Evolutionary conservation across 2,797 vertebrate species (phyloP).

Genomic region (Paedocypris micromegethes): DNA sequence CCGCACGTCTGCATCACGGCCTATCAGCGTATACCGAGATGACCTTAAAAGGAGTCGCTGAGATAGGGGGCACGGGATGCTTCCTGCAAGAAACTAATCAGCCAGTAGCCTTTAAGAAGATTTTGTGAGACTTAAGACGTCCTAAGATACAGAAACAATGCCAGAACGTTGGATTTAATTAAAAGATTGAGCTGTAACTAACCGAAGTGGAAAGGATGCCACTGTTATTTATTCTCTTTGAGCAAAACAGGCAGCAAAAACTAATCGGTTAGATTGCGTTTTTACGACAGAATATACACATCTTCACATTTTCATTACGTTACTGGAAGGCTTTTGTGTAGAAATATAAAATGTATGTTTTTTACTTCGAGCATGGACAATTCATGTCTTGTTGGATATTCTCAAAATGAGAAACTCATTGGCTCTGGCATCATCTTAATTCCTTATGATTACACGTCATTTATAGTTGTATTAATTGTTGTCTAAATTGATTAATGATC

Average conservation of each 20-base stretch:
- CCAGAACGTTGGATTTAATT: constrained; percentile 26
- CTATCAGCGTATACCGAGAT: constrained; percentile 48
- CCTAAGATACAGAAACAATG: constrained; percentile 28
- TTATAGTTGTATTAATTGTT: too few species aligned
- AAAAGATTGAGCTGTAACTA: constrained; percentile 10
- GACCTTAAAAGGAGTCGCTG: constrained; percentile 43
- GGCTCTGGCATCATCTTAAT: too few species aligned
- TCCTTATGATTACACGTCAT: too few species aligned
- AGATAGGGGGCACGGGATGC: constrained; percentile 22
- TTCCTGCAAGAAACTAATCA: constrained; percentile 36
- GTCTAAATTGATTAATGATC: too few species aligned
- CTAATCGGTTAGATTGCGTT: neutral
- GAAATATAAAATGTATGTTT: too few species aligned
- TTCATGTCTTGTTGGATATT: too few species aligned
- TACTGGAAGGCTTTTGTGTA: too few species aligned
- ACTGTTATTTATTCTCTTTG: neutral
- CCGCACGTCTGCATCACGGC: constrained; percentile 50
- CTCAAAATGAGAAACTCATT: too few species aligned
- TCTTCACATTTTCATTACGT: too few species aligned
- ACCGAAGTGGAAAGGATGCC: constrained; percentile 1
- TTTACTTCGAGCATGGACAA: too few species aligned
- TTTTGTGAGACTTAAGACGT: constrained; percentile 24
- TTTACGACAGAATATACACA: too few species aligned
- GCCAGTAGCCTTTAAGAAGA: constrained; percentile 24
- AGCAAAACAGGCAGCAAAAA: neutral